Percentiles rank a stretch among this genome's conserved stretches.
phyloP scores from a whole-genome alignment of 1,140 invertebrate genomes.

The Zaprionus tsacasi region DNA sequence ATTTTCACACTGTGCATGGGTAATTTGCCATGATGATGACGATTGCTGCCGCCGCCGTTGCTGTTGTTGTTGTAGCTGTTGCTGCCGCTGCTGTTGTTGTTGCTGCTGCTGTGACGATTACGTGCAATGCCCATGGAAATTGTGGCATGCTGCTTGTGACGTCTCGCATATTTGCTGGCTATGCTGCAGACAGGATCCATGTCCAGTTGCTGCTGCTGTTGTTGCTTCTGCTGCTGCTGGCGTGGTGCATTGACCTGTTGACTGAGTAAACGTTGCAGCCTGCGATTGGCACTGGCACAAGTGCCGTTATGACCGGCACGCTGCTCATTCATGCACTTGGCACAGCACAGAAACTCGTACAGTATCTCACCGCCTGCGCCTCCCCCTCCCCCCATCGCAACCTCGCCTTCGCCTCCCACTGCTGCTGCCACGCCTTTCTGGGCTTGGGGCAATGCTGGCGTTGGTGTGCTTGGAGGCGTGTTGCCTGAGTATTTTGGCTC shows the following conservation, averaged over 20 bases:
- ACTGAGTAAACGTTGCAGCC: slow-evolving; percentile 57
- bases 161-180: slow-evolving; percentile 77
- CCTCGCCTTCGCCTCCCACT: not conserved
- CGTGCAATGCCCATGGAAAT: slow-evolving; percentile 73
- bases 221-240: slow-evolving; percentile 1
- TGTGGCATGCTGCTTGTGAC: slow-evolving; percentile 57
- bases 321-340: slow-evolving; percentile 82
- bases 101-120: slow-evolving; percentile 53
- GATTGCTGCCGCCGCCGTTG: slow-evolving; percentile 2
- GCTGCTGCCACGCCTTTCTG: not conserved
- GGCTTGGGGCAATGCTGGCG: not conserved
- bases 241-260: slow-evolving; percentile 32
- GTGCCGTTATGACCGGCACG: slow-evolving; percentile 49
- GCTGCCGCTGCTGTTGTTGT: not conserved
- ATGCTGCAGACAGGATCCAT: slow-evolving; percentile 76
- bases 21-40: slow-evolving; percentile 81
- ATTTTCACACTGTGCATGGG: slow-evolving; percentile 83
- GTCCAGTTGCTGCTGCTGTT: slow-evolving; percentile 50
- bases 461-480: slow-evolving; percentile 42
- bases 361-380: slow-evolving; percentile 59
- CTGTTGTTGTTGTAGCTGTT: not conserved
- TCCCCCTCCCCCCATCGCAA: not conserved
- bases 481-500: slow-evolving; percentile 78
- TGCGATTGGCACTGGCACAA: slow-evolving; percentile 46
- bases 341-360: slow-evolving; percentile 83